Base-by-base conservation (phyloP, 1,140 invertebrate genomes). In the Schlechtendalia chinensis region DNA sequence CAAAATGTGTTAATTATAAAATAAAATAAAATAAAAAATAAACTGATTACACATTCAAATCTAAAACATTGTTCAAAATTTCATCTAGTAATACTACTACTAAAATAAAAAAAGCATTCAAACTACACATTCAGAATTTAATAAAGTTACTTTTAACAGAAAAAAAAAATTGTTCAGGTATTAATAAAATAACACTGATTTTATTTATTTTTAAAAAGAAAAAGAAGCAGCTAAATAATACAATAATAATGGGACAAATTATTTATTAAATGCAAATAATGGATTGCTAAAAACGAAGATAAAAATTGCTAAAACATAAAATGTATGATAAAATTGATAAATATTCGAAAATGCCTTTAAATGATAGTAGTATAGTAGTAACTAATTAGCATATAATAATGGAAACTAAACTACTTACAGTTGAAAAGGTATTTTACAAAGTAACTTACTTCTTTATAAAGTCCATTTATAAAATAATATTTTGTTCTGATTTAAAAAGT, bases 1-100 rank as follows among this genome's bases (percentile, higher is more conserved):
- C 80, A 82, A 83, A 82, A 84, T 81, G 82, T 87, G 87, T 84
- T 88, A 88, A 88, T 86, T 86, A 86, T 88, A 88, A 87, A 87
- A 88, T 87, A 87, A 86, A 85, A 87, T 84, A 86, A 85, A 85
- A 81, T 16, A 81, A 81, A 24, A 32, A n/a, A n/a, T n/a, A 19
- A 59, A 45, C 54, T 81, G 39, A 77, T 32, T n/a, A 29, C 50
- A 72, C 16, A 72, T n/a, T 50, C 24, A 72, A 53, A 72, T 5
- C 1, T 16, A 81, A 81, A 50, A 59, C 32, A 77, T 16, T 17
- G 45, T 29, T 22, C 14, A n/a, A 53, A 72, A 19, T 72, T 19
- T 5, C 1, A 54, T 72, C 8, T 12, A 50, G 50, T 50, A 47
- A 71, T 19, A 72, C 29, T 19, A 53, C 11, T 19, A 50, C 8